Conservation (phyloP, 30 jellyfish, hydroid and myxozoan genomes). For the Morbakka virulenta region DNA sequence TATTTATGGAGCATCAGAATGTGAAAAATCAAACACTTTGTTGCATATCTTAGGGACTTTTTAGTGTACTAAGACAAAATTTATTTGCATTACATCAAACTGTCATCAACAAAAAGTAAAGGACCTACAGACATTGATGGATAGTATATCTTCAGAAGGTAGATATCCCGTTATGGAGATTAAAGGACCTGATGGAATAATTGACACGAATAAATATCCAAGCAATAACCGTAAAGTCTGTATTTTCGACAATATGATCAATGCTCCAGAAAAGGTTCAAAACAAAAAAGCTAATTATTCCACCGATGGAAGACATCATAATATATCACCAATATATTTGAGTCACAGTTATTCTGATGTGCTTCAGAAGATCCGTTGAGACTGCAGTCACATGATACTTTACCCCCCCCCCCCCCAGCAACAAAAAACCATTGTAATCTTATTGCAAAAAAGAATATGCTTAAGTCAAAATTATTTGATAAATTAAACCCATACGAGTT, state of each 20-base stretch:
- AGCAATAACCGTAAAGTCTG: no score
- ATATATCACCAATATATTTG: no score
- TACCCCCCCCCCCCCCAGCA: constrained; percentile 46
- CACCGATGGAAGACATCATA: no score
- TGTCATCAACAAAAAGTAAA: constrained; percentile 7
- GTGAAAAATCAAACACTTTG: no score
- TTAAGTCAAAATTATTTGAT: constrained; percentile 13
- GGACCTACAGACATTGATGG: constrained; percentile 1
- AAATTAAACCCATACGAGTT: constrained; percentile 21
- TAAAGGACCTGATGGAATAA: no score
- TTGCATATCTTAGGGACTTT: no score
- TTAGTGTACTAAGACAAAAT: neutral
- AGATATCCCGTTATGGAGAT: constrained; percentile 22
- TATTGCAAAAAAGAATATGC: constrained; percentile 17
- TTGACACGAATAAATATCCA: constrained; percentile 23
- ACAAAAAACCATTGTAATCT: constrained; percentile 18
- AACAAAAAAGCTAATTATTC: no score
- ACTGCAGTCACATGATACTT: constrained; percentile 37
- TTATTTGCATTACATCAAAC: neutral
- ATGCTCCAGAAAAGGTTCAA: constrained; percentile 43
- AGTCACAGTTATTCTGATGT: constrained; percentile 19
- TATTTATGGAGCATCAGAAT: no score
- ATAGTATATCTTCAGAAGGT: no score
- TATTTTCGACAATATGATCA: constrained; percentile 6
- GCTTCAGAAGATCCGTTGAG: neutral